A percentile compares a stretch with the other conserved stretches of the same genome.
Conservation (phyloP, 2,888 invertebrate species). For the Sclerodermus sp. region DNA sequence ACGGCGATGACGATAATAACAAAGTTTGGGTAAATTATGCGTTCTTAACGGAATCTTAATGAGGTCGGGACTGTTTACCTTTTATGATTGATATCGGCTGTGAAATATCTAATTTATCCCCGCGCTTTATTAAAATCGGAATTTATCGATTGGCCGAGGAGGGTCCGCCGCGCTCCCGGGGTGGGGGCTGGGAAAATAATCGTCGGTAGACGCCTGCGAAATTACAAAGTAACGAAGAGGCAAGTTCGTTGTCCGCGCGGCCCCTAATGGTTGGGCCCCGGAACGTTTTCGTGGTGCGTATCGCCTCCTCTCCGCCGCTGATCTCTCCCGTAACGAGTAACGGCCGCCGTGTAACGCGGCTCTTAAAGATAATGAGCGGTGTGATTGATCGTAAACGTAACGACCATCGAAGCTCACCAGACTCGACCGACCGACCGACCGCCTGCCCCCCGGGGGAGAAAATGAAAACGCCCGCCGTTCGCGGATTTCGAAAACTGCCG, state of each 20-base stretch:
- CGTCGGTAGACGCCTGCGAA: conserved; percentile 9
- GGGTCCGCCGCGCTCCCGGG: background rate
- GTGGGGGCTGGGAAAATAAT: background rate
- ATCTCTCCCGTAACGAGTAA: conserved; percentile 35
- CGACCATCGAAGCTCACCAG: conserved; percentile 41
- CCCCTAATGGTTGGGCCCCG: conserved; percentile 15
- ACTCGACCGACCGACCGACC: background rate
- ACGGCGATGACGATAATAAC: too few species aligned
- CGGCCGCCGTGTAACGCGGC: conserved; percentile 39
- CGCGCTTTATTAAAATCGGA: too few species aligned
- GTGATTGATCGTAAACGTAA: conserved; percentile 55
- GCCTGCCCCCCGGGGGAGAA: background rate
- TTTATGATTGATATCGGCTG: too few species aligned
- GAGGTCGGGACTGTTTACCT: too few species aligned
- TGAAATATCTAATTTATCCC: too few species aligned
- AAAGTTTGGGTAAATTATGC: too few species aligned
- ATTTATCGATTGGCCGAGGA: too few species aligned
- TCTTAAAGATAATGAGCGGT: conserved; percentile 50
- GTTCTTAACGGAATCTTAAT: too few species aligned
- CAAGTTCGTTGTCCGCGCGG: background rate
- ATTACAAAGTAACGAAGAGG: conserved; percentile 24
- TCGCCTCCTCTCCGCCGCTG: conserved; percentile 17
- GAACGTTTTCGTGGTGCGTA: conserved; percentile 11
- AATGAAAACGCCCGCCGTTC: conserved; percentile 9
- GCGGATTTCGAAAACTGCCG: conserved; percentile 32